Base-by-base conservation (phyloP, 2,888 invertebrate species). In the Mimas tiliae region DNA sequence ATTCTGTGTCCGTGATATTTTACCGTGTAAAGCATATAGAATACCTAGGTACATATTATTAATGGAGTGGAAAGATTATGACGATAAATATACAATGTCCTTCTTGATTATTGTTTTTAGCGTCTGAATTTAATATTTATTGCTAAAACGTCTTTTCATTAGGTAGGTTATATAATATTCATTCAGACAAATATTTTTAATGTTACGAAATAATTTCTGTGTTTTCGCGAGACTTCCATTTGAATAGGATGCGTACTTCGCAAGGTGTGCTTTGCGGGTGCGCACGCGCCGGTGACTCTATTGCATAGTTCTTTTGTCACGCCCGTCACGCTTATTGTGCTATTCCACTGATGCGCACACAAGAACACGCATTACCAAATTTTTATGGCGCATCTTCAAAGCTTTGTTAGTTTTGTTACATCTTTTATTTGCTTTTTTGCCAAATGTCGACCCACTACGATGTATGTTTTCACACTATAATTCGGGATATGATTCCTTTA, bases 381-480 rank as follows among this genome's bases (percentile, higher is more conserved):
- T 90, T 91, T 92, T 89, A 92, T 93, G 90, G 87, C 91, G 85
- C 90, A 90, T 91, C 93, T 91, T 92, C 89, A 90, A 86, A 88
- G 86, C 86, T 85, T 91, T 92, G 90, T 91, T 89, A 86, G 80
- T 78, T 86, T 87, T 88, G 85, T 89, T 86, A 76, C 73, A 74
- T 63, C 63, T 66, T 53, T 66, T 63, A 47, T 63, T 66, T 63
- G 55, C 90, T 92, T 91, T 90, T 87, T 82, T 79, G 27, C 84
- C 83, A 85, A 87, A 84, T 77, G 85, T 86, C 87, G 81, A 77
- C 73, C 78, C 72, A 76, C 73, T 76, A 86, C 86, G 89, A 93
- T 90, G 86, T 91, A 93, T 92, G 90, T 83, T 84, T 91, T 93
- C 91, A 93, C 90, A 93, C 83, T 85, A 78, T 91, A 87, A 93